Percentiles rank a stretch among this genome's conserved stretches.
Evolutionary conservation across 2,888 invertebrate genomes (phyloP).

Genomic region (Brachynemurus nebulosus): DNA sequence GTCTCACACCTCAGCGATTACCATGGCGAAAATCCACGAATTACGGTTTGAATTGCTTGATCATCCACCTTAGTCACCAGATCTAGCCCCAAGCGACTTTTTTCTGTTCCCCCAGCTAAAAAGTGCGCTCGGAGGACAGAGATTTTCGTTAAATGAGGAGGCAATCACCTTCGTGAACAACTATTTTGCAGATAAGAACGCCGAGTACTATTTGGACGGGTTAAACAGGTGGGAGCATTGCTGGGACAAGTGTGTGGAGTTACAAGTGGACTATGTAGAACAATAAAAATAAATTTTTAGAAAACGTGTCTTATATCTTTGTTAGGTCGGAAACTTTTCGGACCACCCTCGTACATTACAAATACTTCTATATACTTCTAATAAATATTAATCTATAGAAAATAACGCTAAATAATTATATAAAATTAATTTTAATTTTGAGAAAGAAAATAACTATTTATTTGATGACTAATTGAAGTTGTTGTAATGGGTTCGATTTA

Average conservation of each 20-base stretch:
- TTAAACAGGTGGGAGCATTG: neutral
- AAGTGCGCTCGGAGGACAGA: neutral
- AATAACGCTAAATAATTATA: no score
- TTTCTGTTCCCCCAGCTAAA: neutral
- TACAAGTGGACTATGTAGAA: no score
- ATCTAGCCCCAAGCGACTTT: constrained; percentile 1
- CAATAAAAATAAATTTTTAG: neutral
- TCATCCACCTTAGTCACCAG: neutral
- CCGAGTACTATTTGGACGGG: neutral
- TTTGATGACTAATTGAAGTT: no score
- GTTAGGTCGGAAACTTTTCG: no score
- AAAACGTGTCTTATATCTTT: neutral
- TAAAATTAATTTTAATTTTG: no score
- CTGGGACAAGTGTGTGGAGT: no score
- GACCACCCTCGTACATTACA: neutral
- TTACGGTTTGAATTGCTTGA: constrained; percentile 11
- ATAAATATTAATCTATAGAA: no score
- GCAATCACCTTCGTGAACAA: constrained; percentile 4
- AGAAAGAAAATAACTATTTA: no score
- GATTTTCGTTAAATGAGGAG: neutral
- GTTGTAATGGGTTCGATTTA: no score
- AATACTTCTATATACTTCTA: no score
- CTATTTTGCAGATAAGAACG: neutral
- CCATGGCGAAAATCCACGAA: constrained; percentile 8
- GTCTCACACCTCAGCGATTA: constrained; percentile 2